Evolutionary conservation across 2,797 vertebrate genomes (phyloP).

Genomic region (Chelmon rostratus): DNA sequence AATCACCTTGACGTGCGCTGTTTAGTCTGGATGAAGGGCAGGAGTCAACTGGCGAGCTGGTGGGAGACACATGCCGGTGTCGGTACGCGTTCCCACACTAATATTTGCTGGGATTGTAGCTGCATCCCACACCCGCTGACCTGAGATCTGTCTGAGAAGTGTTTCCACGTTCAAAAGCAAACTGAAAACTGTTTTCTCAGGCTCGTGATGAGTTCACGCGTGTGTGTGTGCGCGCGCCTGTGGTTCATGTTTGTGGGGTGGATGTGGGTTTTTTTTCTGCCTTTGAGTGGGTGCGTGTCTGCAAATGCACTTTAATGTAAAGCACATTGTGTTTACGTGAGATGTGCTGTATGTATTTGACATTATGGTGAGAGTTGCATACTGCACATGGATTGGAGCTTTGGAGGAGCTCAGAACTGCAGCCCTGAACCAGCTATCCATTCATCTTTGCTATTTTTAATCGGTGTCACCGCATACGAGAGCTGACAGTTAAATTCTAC

Average conservation of each 20-base stretch:
- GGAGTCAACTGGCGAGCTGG: conserved; percentile 22
- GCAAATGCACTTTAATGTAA: conserved; percentile 1
- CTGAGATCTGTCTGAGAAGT: conserved; percentile 18
- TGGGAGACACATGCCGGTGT: conserved; percentile 24
- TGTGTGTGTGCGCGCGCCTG: conserved; percentile 3
- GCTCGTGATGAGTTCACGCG: background rate
- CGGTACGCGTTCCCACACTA: conserved; percentile 18
- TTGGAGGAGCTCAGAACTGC: background rate
- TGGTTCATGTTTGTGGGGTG: conserved; percentile 23
- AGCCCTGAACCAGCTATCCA: background rate
- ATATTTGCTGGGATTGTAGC: conserved; percentile 33
- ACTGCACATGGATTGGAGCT: background rate
- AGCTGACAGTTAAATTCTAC: background rate
- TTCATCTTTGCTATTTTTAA: background rate
- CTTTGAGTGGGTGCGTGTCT: background rate
- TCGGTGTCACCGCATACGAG: background rate
- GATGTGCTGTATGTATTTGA: background rate
- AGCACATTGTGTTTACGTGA: background rate
- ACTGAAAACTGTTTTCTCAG: conserved; percentile 24
- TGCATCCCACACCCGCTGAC: conserved; percentile 39
- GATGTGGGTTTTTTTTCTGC: conserved; percentile 24
- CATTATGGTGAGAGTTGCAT: background rate
- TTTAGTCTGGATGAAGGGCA: conserved; percentile 45
- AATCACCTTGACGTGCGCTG: conserved; percentile 34
- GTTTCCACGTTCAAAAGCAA: conserved; percentile 31